Evolutionary conservation across 2,113 vertebrate species (phyloP), one percentile per base, ranked within the genome.

Genomic region (Notothenia coriiceps): DNA sequence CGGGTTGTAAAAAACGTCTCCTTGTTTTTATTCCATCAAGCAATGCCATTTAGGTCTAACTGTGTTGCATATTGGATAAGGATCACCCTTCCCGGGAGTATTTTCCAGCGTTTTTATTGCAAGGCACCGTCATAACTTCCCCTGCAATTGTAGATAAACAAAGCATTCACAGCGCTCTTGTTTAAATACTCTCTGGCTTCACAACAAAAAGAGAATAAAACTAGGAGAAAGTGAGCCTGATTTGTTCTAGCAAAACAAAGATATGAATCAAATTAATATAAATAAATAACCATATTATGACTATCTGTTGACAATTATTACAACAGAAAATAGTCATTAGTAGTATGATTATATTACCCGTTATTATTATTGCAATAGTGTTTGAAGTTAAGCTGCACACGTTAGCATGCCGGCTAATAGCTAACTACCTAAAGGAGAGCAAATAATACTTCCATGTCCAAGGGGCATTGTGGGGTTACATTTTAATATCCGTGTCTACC

Each of bases 101-200:
- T 69, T 80, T 80, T 80, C 70, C 1, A 55, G 59, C 55, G 47
- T 47, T 79, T 40, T 63, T 29, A 46, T 70, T 61, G 33, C 54
- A 15, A 51, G 1, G 15, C 65, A 5, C 15, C 15, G 7, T 15
- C n/a, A 61, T 50, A 25, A 63, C 64, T 67, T 80, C 20, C 4
- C 35, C 10, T 46, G 54, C 11, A 61, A 3, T 29, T 70, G 73
- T 29, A 40, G 20, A 50, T 44, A 67, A 61, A 40, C 6, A 66
- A 70, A 69, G 22, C 56, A 55, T 64, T 62, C 35, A 63, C 57
- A 74, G 40, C 22, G 70, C 7, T 40, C 46, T 47, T 64, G 44
- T 46, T 22, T 50, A 61, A 70, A 75, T 59, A 9, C 18, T 50
- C 25, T 55, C 40, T 17, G 49, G 49, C 12, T 59, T 12, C 56